Conservation (phyloP, 2,113 vertebrate genomes). For the Apaloderma vittatum region DNA sequence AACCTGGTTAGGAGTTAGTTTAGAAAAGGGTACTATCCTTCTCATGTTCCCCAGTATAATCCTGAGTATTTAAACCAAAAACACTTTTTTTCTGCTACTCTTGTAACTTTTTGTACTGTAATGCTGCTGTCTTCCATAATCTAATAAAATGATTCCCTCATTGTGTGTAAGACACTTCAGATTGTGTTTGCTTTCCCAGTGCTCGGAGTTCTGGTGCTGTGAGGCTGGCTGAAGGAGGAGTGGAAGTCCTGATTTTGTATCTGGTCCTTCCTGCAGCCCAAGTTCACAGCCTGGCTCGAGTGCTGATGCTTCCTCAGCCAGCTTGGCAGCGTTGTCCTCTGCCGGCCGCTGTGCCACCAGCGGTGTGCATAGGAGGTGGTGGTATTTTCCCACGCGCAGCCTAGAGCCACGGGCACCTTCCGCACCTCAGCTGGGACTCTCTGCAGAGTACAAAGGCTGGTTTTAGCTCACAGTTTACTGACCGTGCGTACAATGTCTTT, state of each 20-base stretch:
- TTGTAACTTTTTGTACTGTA: constrained; percentile 77
- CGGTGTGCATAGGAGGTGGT: accelerated
- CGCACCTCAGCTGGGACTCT: accelerated
- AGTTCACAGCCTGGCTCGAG: not conserved
- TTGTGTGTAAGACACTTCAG: constrained; percentile 68
- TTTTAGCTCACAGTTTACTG: not conserved
- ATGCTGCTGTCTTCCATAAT: constrained; percentile 76
- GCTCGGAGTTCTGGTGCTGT: not conserved
- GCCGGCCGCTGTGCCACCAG: accelerated
- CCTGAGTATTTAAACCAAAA: constrained; percentile 76
- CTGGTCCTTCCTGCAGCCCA: accelerated
- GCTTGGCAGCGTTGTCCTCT: not conserved
- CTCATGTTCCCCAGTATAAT: constrained; percentile 72
- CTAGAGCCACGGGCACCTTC: accelerated
- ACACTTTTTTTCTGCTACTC: constrained; percentile 67
- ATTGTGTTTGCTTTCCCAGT: constrained; percentile 40
- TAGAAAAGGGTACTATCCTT: constrained; percentile 68
- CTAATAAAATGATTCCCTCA: constrained; percentile 76
- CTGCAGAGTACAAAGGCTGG: not conserved
- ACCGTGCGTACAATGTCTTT: accelerated
- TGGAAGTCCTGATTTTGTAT: not conserved
- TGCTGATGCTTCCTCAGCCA: not conserved
- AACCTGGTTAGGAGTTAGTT: constrained; percentile 66
- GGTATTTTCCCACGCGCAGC: accelerated
- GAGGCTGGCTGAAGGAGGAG: not conserved